Percentiles rank a stretch among this genome's conserved stretches.
These are phyloP conservation scores for Tenebrosternarchus preto DNA, from an alignment of 2,113 vertebrate species.

Conservation along the genomic window DNA sequence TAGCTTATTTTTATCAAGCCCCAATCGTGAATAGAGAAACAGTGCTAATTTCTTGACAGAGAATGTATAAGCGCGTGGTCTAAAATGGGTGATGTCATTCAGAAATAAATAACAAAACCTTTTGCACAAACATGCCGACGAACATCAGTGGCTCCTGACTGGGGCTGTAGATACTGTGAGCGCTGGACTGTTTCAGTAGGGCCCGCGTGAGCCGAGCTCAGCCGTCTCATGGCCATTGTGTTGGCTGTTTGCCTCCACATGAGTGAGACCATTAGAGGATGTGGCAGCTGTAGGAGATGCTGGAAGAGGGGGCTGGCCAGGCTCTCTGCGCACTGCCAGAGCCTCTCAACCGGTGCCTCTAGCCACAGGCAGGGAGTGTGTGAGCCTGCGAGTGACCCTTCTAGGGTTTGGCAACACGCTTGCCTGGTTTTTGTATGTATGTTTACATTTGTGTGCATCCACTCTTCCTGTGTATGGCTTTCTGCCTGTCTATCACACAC, in stretches of 20 bases:
- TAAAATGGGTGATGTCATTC: too few species aligned
- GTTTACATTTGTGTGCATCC: neutral
- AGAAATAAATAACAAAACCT: too few species aligned
- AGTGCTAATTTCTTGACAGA: too few species aligned
- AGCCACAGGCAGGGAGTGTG: neutral
- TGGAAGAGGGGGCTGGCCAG: neutral
- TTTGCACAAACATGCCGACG: neutral
- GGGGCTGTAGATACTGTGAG: neutral
- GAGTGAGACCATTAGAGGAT: neutral
- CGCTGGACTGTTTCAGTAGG: conserved; percentile 5
- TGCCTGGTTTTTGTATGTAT: neutral
- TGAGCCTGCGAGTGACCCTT: neutral
- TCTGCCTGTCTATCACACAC: neutral
- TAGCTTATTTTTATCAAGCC: too few species aligned
- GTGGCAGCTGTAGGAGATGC: conserved; percentile 38
- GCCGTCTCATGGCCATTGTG: conserved; percentile 27
- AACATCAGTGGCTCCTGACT: conserved; percentile 6
- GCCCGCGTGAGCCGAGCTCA: neutral
- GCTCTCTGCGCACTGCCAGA: neutral
- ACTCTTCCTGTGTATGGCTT: neutral
- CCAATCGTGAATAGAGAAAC: too few species aligned
- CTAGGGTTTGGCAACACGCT: too few species aligned
- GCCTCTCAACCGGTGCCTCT: neutral
- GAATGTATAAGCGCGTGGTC: too few species aligned
- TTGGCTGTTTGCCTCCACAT: conserved; percentile 24